Percentiles rank a stretch among this genome's conserved stretches.
These are phyloP conservation scores for Steromphala cineraria DNA, from an alignment of 2,888 invertebrate genomes.

Conservation along the genomic window DNA sequence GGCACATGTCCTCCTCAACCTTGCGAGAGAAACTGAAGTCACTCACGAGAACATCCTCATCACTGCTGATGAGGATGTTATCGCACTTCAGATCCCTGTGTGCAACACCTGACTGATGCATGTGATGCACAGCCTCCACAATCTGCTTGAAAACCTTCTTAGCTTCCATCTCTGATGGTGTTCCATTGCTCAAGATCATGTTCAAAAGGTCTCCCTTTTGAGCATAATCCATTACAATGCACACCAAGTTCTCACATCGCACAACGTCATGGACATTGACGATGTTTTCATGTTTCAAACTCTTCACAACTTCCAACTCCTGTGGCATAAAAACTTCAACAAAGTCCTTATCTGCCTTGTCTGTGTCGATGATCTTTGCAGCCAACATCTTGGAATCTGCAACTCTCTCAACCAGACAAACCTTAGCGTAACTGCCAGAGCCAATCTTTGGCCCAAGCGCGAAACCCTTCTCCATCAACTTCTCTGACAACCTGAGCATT, in stretches of 20 bases:
- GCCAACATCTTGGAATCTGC: conserved; percentile 70
- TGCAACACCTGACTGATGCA: conserved; percentile 85
- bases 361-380: conserved; percentile 87
- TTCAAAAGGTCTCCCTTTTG: conserved; percentile 87
- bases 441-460: conserved; percentile 81
- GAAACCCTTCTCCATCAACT: conserved; percentile 74
- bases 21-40: conserved; percentile 93
- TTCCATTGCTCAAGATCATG: conserved; percentile 76
- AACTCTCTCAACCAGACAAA: conserved; percentile 76
- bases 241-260: conserved; percentile 84
- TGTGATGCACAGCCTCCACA: conserved; percentile 84
- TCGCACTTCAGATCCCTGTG: conserved; percentile 90
- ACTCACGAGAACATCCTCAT: conserved; percentile 78
- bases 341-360: conserved; percentile 84
- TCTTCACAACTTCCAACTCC: conserved; percentile 85
- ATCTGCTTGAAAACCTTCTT: conserved; percentile 80
- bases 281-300: conserved; percentile 86
- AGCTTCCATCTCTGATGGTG: conserved; percentile 53
- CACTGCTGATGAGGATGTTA: conserved; percentile 78
- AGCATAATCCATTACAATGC: conserved; percentile 86
- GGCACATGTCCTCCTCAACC: conserved; percentile 81
- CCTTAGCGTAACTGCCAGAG: conserved; percentile 93
- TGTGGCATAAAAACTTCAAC: conserved; percentile 87
- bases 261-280: conserved; percentile 86
- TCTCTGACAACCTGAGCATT: conserved; percentile 50